Percentiles rank a stretch among this genome's conserved stretches.
These are phyloP conservation scores for Pseudachorutes palmiensis DNA, from an alignment of 1,140 invertebrate genomes.

Conservation along the genomic window DNA sequence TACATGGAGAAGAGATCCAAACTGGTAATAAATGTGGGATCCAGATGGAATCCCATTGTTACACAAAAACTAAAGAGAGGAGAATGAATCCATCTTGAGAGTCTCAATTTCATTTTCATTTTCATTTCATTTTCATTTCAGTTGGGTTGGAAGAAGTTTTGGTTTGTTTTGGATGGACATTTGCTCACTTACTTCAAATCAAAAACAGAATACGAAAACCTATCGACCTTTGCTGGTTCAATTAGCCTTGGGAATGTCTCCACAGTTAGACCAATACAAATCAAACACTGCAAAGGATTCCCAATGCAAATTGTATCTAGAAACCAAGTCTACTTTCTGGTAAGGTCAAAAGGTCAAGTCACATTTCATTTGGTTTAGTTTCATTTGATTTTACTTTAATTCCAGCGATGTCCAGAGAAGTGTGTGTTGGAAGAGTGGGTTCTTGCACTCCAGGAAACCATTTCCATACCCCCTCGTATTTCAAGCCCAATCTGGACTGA, in stretches of 20 bases:
- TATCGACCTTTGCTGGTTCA: constrained; percentile 48
- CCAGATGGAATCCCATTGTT: too few species aligned
- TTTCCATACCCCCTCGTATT: constrained; percentile 25
- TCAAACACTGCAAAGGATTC: constrained; percentile 36
- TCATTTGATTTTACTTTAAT: too few species aligned
- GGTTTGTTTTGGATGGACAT: constrained; percentile 50
- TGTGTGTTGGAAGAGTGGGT: constrained; percentile 28
- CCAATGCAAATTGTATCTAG: constrained; percentile 44
- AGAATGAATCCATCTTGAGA: too few species aligned
- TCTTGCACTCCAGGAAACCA: constrained; percentile 33
- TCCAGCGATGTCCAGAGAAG: constrained; percentile 31
- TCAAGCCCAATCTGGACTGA: constrained; percentile 23
- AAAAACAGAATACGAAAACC: constrained; percentile 47
- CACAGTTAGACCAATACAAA: constrained; percentile 35
- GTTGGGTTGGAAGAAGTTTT: constrained; percentile 46
- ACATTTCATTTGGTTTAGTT: not conserved
- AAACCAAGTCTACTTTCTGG: constrained; percentile 46
- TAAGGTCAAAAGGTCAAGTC: constrained; percentile 39
- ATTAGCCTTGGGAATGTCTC: constrained; percentile 46
- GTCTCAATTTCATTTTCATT: not conserved
- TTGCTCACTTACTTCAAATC: constrained; percentile 49
- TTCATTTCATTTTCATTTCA: constrained; percentile 19
- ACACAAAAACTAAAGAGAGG: too few species aligned
- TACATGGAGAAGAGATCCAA: constrained; percentile 7
- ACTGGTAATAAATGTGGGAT: too few species aligned